Base-by-base conservation (phyloP, 2,888 invertebrate species). In the Diplazon laetatorius region DNA sequence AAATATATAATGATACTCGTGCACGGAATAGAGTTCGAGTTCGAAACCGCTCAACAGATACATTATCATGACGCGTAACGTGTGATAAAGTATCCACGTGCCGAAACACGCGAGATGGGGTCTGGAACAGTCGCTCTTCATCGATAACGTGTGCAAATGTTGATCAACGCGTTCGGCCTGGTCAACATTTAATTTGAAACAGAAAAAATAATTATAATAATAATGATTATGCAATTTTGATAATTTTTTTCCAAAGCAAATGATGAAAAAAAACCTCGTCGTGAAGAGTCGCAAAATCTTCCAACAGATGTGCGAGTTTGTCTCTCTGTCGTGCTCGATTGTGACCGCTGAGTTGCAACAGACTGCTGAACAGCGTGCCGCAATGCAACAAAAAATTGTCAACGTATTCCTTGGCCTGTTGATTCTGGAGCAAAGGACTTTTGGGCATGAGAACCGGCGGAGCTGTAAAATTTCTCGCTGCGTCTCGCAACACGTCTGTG, bases 11-110 rank as follows among this genome's bases (percentile, higher is more conserved):
- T 98, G 95, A 91, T 97, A 99, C 92, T 99, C 99, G 90, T 99
- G 98, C 22, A 96, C 95, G 75, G 98, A 97, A 91, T 99, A 99
- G 37, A 99, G 92, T 91, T 99, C 98, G 69, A 99, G 93, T 89
- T 99, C 98, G 86, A 99, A 96, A 0, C 99, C 99, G 20, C 98
- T 96, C 84, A 99, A 93, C 42, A 98, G 93, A 91, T 98, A 99
- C 89, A 97, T 95, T 85, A 98, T 96, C 97, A 99, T 98, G 37
- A 97, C 95, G 52, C 96, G 92, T 60, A 98, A 93, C 55, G 98
- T 97, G 91, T 99, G 98, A 92, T 98, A 98, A 80, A 99, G 93
- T 44, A 98, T 95, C 98, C 99, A 99, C 0, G 98, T 98, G 69
- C 96, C 96, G 89, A 97, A 97, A 90, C 97, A 98, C 0, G 97